Evolutionary conservation across 1,140 invertebrate species (phyloP).

Genomic region (Bradysia coprophila): DNA sequence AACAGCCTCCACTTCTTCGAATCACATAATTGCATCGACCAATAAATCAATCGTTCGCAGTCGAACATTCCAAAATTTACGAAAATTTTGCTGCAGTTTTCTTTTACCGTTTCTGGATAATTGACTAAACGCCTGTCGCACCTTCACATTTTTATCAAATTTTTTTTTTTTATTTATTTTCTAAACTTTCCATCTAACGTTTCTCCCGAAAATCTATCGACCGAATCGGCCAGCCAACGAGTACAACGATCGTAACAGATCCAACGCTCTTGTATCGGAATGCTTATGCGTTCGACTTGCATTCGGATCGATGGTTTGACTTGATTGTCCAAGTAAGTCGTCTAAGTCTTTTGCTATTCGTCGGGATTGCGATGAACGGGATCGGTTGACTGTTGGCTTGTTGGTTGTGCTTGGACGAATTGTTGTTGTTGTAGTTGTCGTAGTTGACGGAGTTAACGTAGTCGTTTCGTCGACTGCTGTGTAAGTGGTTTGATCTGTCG

Average conservation of each 20-base stretch:
- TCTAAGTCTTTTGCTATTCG: constrained; percentile 3
- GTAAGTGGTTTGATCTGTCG: constrained; percentile 3
- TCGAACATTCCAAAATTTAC: too few relatives aligned
- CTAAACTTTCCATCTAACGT: too few relatives aligned
- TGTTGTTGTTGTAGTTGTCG: constrained; percentile 10
- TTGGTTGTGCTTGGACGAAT: constrained; percentile 3
- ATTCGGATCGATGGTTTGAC: background rate
- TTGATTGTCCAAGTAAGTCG: background rate
- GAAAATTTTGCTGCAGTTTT: too few relatives aligned
- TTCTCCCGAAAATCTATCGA: too few relatives aligned
- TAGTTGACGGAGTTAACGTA: constrained; percentile 11
- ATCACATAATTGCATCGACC: too few relatives aligned
- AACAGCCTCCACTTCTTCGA: too few relatives aligned
- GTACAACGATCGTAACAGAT: constrained; percentile 62
- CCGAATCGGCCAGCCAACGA: constrained; percentile 54
- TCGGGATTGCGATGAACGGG: background rate
- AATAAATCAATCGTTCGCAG: too few relatives aligned
- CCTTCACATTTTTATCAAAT: too few relatives aligned
- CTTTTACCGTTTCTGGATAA: too few relatives aligned
- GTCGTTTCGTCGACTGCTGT: background rate
- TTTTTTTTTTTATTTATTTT: too few relatives aligned
- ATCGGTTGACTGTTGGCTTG: background rate
- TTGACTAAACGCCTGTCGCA: too few relatives aligned
- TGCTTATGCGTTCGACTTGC: constrained; percentile 5
- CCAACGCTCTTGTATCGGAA: constrained; percentile 56